Evolutionary conservation across 2,797 vertebrate genomes (phyloP).

Genomic region (Cyprinodon diabolis): DNA sequence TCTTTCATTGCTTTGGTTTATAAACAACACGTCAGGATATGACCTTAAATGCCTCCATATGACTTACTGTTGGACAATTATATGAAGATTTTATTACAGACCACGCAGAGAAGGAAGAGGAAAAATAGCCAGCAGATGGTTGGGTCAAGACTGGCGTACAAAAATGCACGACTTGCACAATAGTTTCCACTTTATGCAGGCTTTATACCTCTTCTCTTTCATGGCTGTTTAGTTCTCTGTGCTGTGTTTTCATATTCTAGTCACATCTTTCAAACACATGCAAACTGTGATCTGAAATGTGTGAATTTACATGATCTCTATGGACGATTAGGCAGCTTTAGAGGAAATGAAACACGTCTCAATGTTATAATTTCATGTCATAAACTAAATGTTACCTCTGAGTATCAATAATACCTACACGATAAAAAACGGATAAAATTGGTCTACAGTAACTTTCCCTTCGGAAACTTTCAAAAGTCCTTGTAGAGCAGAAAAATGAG

Average conservation of each 20-base stretch:
- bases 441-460: too few species aligned
- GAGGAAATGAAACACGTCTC: slow-evolving; percentile 5
- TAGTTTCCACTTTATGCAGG: background rate
- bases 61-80: background rate
- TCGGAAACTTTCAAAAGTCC: slow-evolving; percentile 19
- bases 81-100: background rate
- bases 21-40: background rate
- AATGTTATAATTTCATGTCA: slow-evolving; percentile 16
- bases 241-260: slow-evolving; percentile 10
- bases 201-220: background rate
- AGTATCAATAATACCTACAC: slow-evolving; percentile 15
- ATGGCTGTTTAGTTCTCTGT: background rate
- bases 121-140: background rate
- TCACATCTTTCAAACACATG: slow-evolving; percentile 17
- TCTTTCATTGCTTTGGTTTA: background rate
- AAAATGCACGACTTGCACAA: background rate
- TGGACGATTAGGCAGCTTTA: background rate
- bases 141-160: background rate
- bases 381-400: background rate
- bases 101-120: background rate
- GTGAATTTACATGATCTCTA: background rate
- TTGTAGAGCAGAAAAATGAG: slow-evolving; percentile 36
- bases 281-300: slow-evolving; percentile 6
- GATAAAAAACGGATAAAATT: slow-evolving; percentile 13
- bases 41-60: background rate